A percentile compares a stretch with the other conserved stretches of the same genome.
Evolutionary conservation across 53 echinoderm and acorn worm species (phyloP).

Genomic region (Astropecten irregularis): DNA sequence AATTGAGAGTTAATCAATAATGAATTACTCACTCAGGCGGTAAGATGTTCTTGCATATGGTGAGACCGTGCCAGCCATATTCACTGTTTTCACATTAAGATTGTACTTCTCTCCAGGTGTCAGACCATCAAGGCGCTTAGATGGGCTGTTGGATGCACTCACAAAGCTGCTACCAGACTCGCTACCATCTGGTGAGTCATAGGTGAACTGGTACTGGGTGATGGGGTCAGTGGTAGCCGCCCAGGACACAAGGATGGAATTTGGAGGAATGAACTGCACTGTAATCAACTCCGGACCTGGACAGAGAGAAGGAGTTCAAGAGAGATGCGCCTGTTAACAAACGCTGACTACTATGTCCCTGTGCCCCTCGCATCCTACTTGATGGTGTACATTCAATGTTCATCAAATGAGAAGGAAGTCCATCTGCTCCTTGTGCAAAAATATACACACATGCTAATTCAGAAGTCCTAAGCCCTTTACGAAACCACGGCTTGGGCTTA

Average conservation of each 20-base stretch:
- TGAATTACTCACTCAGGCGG: constrained; percentile 46
- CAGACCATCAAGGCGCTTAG: constrained; percentile 26
- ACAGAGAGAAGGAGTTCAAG: too few relatives aligned
- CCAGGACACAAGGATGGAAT: constrained; percentile 37
- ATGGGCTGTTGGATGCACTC: background rate
- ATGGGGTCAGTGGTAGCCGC: background rate
- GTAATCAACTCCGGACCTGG: constrained; percentile 42
- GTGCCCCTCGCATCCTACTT: too few relatives aligned
- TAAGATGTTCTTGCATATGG: constrained; percentile 28
- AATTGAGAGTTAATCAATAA: too few relatives aligned
- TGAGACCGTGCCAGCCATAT: background rate
- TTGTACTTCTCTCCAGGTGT: constrained; percentile 60
- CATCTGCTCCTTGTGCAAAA: too few relatives aligned
- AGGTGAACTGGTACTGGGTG: constrained; percentile 53
- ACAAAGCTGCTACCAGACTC: background rate
- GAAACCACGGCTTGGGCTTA: too few relatives aligned
- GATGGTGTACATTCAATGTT: too few relatives aligned
- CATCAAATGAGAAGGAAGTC: too few relatives aligned
- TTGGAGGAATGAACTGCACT: background rate
- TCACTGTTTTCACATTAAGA: constrained; percentile 28
- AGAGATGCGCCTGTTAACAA: too few relatives aligned
- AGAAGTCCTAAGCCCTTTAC: too few relatives aligned
- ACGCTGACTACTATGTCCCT: too few relatives aligned
- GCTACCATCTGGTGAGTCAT: constrained; percentile 1
- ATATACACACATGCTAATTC: too few relatives aligned